Base-by-base conservation (phyloP, 2,797 vertebrate genomes). In the Danionella dracula region DNA sequence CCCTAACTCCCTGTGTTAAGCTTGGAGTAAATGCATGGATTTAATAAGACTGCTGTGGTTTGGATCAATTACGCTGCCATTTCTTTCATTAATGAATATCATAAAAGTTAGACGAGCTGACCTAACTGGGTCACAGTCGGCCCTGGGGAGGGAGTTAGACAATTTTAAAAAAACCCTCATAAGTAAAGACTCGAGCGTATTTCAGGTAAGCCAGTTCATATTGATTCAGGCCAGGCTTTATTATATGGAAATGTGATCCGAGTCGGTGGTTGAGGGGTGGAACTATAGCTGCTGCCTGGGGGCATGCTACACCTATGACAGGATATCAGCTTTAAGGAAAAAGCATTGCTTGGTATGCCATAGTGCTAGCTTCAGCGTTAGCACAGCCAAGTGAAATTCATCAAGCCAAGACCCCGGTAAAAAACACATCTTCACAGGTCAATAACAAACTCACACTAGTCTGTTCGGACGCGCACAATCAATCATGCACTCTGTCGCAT, bases 381-480 rank as follows among this genome's bases (percentile, higher is more conserved):
- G 32, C 69, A 70, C 27, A 13, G 12, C 65, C 32, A 21, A 64
- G 72, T 59, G 66, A 72, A 68, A 70, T 58, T 54, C 44, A 48
- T 40, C 4, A 65, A 15, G 49, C 42, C 15, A 34, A 42, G 55
- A 46, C 17, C 35, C 3, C 16, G 40, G 20, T 29, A n/a, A 58
- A 44, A 23, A 42, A 41, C 53, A 42, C 44, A 46, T 63, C 44
- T 75, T 77, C 66, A 64, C 76, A 61, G 45, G 66, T 72, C 66
- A 72, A 48, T 70, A 75, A 64, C 58, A 75, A 70, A 59, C 49
- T 75, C 44, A 51, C 72, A 75, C 44, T 21, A 45, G n/a, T 55
- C 46, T 60, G 75, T 70, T 67, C 50, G 42, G 16, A 37, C 46
- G 48, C 34, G 23, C 17, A 65, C 38, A 20, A 38, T 58, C 9